Percentiles rank a stretch among this genome's conserved stretches.
These are phyloP conservation scores for Phengaris alcon DNA, from an alignment of 2,888 invertebrate genomes.

Conservation along the genomic window DNA sequence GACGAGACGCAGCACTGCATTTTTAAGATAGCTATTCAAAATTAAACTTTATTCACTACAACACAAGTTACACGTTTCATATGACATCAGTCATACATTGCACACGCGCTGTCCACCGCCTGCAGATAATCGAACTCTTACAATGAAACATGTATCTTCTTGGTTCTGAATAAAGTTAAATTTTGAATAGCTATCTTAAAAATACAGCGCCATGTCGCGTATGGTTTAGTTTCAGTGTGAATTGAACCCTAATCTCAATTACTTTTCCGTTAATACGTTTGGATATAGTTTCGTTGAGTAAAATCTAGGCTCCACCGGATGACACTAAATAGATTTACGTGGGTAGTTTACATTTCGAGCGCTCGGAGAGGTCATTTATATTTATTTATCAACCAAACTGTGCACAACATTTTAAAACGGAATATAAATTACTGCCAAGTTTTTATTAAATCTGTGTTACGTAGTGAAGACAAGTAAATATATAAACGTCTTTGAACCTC, in stretches of 20 bases:
- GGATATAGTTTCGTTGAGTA: background rate
- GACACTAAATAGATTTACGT: constrained; percentile 3
- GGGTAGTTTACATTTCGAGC: background rate
- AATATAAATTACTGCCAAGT: background rate
- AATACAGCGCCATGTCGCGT: too few relatives aligned
- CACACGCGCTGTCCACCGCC: too few relatives aligned
- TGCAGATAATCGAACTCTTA: too few relatives aligned
- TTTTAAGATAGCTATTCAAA: too few relatives aligned
- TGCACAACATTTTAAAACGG: background rate
- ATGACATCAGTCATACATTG: too few relatives aligned
- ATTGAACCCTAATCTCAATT: background rate
- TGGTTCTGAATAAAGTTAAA: too few relatives aligned
- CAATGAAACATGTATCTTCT: too few relatives aligned
- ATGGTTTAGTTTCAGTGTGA: too few relatives aligned
- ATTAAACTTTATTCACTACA: too few relatives aligned
- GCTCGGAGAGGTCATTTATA: constrained; percentile 2
- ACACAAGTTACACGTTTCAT: too few relatives aligned
- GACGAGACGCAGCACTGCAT: too few relatives aligned
- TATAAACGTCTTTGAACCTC: background rate
- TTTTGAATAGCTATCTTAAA: too few relatives aligned
- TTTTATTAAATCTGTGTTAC: background rate
- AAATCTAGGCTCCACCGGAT: background rate
- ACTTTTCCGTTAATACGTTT: background rate
- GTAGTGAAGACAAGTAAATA: background rate
- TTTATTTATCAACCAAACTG: background rate